A percentile compares a stretch with the other conserved stretches of the same genome.
Evolutionary conservation across 2,113 vertebrate species (phyloP).

Genomic region (Ptychochromis oligacanthus): DNA sequence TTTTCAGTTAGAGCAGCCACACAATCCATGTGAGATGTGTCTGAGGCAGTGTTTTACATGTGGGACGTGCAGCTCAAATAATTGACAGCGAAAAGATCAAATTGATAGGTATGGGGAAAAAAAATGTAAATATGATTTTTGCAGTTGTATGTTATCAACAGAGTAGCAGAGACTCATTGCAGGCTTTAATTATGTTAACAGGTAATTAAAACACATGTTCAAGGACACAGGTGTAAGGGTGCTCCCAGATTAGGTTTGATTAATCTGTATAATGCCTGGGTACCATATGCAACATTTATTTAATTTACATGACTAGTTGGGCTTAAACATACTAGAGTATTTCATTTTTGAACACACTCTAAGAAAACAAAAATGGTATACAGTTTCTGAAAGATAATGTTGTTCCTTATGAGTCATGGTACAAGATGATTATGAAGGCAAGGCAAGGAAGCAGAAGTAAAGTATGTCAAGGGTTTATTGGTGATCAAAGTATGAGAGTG

Average conservation of each 20-base stretch:
- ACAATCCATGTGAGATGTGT: no score
- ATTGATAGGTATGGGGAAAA: not conserved
- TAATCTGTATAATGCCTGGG: not conserved
- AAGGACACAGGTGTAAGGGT: not conserved
- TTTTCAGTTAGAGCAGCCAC: no score
- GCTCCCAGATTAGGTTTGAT: not conserved
- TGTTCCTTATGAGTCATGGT: not conserved
- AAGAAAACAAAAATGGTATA: not conserved
- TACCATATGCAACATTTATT: not conserved
- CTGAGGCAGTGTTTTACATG: no score
- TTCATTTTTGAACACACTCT: not conserved
- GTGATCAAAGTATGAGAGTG: no score
- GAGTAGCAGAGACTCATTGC: not conserved
- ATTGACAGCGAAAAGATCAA: no score
- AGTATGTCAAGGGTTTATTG: no score
- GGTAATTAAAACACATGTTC: not conserved
- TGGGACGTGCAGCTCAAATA: no score
- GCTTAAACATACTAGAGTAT: not conserved
- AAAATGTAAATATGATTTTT: not conserved
- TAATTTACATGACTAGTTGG: not conserved
- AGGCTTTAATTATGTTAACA: not conserved
- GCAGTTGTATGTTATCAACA: not conserved
- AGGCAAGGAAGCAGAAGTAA: not conserved
- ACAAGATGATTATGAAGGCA: not conserved
- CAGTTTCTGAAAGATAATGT: not conserved